These are phyloP conservation scores for Premnoplex brunnescens DNA, from an alignment of 2,797 vertebrate species.

Conservation along the genomic window DNA sequence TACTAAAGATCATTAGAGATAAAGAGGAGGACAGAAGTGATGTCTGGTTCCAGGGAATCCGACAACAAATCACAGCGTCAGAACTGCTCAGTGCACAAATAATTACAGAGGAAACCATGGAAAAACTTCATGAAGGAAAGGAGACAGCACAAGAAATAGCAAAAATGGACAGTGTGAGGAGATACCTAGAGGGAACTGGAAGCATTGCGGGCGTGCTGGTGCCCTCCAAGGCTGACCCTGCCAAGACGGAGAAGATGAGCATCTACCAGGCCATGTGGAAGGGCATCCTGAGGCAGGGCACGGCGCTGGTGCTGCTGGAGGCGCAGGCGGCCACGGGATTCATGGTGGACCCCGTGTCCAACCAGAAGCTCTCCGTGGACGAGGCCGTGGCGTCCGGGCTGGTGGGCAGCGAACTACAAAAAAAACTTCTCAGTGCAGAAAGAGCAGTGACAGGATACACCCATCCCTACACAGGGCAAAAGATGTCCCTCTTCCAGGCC, in stretches of 20 bases:
- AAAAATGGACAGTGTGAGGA: constrained; percentile 48
- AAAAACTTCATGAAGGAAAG: constrained; percentile 78
- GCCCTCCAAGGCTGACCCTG: constrained; percentile 25
- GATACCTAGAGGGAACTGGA: constrained; percentile 69
- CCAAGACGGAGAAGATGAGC: constrained; percentile 45
- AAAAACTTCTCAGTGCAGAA: not conserved
- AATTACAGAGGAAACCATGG: constrained; percentile 79
- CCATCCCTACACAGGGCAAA: not conserved
- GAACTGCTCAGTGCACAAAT: constrained; percentile 82
- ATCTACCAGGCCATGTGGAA: constrained; percentile 55
- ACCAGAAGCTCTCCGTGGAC: constrained; percentile 80
- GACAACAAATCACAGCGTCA: constrained; percentile 73
- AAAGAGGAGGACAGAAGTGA: constrained; percentile 40
- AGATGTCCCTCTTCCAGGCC: not conserved
- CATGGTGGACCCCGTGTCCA: constrained; percentile 79
- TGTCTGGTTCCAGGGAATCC: constrained; percentile 81
- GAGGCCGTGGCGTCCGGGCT: constrained; percentile 81
- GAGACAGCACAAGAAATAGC: constrained; percentile 76
- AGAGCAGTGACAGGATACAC: not conserved
- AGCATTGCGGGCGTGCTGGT: constrained; percentile 83
- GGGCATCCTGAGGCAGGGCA: constrained; percentile 2
- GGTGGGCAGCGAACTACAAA: constrained; percentile 59
- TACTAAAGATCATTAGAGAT: constrained; percentile 30
- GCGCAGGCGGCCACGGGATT: constrained; percentile 74
- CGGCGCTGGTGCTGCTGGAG: constrained; percentile 10